These are phyloP conservation scores for Anarhynchus alexandrinus DNA, from an alignment of 2,113 vertebrate species.

Conservation along the genomic window DNA sequence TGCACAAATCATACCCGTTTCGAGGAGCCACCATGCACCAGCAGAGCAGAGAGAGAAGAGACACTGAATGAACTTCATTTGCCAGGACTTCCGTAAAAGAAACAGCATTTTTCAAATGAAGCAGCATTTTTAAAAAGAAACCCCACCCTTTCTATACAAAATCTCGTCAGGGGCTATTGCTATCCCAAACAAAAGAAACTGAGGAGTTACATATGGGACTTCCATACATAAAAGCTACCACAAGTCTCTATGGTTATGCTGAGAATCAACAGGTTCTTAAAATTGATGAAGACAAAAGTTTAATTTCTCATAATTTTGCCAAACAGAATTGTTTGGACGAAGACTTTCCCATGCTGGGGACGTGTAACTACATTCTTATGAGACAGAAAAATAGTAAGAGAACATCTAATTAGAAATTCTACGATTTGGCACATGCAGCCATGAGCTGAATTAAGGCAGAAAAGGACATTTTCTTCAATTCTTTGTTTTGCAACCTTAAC, in stretches of 20 bases:
- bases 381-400: background rate
- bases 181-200: background rate
- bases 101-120: background rate
- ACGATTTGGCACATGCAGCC: background rate
- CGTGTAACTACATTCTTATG: background rate
- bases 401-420: background rate
- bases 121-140: background rate
- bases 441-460: background rate
- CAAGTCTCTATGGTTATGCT: background rate
- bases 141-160: background rate
- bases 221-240: background rate
- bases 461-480: background rate
- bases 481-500: background rate
- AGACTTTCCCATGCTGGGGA: background rate
- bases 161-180: background rate
- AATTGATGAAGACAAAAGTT: background rate
- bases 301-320: background rate
- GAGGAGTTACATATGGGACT: background rate
- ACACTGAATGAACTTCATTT: background rate
- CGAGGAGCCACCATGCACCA: background rate
- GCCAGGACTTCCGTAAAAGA: background rate
- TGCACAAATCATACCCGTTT: background rate
- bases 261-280: background rate
- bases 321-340: background rate
- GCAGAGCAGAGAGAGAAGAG: background rate